Conservation (phyloP, 2,888 invertebrate species). For the Andrena haemorrhoa region DNA sequence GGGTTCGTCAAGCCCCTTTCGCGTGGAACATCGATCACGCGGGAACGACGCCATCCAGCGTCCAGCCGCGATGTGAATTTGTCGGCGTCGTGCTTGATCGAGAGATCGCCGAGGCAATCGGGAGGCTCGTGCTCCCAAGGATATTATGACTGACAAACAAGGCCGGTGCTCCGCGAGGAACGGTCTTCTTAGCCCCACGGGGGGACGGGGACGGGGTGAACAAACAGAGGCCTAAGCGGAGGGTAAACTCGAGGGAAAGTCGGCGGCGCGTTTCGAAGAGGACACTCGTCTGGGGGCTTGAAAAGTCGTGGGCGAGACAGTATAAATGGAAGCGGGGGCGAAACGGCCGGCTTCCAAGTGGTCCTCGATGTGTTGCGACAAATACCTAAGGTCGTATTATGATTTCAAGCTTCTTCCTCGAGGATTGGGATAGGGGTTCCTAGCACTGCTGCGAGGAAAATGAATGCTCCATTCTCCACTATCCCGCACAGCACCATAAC, state of each 20-base stretch:
- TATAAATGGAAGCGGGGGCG: constrained; percentile 25
- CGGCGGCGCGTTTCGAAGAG: constrained; percentile 17
- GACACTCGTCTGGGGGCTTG: constrained; percentile 18
- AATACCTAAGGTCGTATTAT: constrained; percentile 37
- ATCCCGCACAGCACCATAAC: no score
- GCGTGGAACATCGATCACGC: constrained; percentile 56
- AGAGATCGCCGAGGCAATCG: background rate
- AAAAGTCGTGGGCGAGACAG: constrained; percentile 34
- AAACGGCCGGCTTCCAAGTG: background rate
- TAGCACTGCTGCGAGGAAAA: background rate
- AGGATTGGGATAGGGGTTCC: no score
- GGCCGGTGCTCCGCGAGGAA: constrained; percentile 24
- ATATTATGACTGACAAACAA: constrained; percentile 68
- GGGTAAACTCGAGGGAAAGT: constrained; percentile 54
- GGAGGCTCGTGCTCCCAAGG: constrained; percentile 33
- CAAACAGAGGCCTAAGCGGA: constrained; percentile 57
- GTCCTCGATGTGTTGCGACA: constrained; percentile 37
- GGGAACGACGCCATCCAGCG: constrained; percentile 14
- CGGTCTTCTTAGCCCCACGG: constrained; percentile 24
- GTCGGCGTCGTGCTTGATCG: constrained; percentile 38
- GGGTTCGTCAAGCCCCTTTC: background rate
- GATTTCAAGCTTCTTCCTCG: background rate
- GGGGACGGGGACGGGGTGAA: constrained; percentile 27
- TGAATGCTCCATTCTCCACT: background rate
- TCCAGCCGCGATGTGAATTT: constrained; percentile 42